These are phyloP conservation scores for Tauraco hartlaubi DNA, from an alignment of 2,797 vertebrate genomes.

Conservation along the genomic window DNA sequence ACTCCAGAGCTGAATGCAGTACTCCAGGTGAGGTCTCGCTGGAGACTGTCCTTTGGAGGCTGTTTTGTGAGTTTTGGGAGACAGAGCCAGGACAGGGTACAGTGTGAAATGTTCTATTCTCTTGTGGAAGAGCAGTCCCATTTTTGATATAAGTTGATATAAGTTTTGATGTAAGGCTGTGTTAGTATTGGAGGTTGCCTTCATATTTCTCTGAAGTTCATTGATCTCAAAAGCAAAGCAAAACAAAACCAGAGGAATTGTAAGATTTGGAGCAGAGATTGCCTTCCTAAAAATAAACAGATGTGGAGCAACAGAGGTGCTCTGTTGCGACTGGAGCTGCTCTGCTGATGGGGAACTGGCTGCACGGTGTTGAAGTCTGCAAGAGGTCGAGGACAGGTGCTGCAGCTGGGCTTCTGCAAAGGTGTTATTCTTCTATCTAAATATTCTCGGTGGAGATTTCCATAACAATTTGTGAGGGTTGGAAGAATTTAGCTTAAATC, in stretches of 20 bases:
- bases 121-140: background rate
- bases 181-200: background rate
- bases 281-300: background rate
- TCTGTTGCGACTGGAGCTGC: background rate
- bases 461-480: background rate
- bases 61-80: background rate
- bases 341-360: background rate
- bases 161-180: too few relatives aligned
- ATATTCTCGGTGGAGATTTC: background rate
- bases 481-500: background rate
- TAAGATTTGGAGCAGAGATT: background rate
- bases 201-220: background rate
- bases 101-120: background rate
- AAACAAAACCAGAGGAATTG: background rate
- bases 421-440: background rate
- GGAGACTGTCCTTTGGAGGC: background rate
- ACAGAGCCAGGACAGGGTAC: background rate
- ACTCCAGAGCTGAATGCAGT: too few relatives aligned
- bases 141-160: background rate
- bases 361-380: background rate
- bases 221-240: background rate
- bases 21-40: too few relatives aligned
- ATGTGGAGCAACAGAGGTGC: background rate
- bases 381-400: background rate
- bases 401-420: background rate